These are phyloP conservation scores for Chymomyza procnemis DNA, from an alignment of 2,888 invertebrate genomes.

Conservation along the genomic window DNA sequence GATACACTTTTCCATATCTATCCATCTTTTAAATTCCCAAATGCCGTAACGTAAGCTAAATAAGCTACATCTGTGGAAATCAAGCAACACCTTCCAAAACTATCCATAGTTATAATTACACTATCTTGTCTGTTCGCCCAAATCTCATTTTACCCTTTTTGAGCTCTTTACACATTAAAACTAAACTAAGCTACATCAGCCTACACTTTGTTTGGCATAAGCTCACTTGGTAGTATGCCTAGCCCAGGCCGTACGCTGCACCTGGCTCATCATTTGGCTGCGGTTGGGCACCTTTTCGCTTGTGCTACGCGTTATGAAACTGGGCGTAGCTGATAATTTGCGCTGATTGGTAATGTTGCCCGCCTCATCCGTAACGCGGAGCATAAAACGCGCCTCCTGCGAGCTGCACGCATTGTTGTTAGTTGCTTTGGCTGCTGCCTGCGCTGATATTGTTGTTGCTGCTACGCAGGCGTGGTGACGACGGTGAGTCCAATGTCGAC, in stretches of 20 bases:
- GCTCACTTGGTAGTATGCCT: conserved; percentile 89
- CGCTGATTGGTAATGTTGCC: conserved; percentile 78
- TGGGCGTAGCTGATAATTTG: conserved; percentile 81
- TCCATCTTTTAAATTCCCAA: too few species aligned
- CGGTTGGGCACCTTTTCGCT: conserved; percentile 92
- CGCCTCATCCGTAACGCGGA: conserved; percentile 81
- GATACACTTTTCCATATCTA: too few species aligned
- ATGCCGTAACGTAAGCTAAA: too few species aligned
- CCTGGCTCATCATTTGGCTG: conserved; percentile 90
- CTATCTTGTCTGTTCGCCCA: too few species aligned
- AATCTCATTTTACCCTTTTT: neutral
- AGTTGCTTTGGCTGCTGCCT: conserved; percentile 44
- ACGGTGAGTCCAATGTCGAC: conserved; percentile 70
- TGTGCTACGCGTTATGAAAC: conserved; percentile 87
- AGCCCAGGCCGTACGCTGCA: conserved; percentile 90
- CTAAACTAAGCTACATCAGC: neutral
- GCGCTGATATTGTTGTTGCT: conserved; percentile 62
- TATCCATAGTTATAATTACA: too few species aligned
- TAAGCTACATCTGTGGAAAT: too few species aligned
- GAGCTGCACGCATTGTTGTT: conserved; percentile 21
- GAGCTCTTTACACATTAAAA: conserved; percentile 3
- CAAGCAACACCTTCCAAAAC: too few species aligned
- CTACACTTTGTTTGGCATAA: neutral
- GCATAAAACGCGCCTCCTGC: conserved; percentile 75
- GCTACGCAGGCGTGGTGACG: conserved; percentile 54